phyloP scores from a whole-genome alignment of 2,888 invertebrate genomes.

The Rhodophaea formosa region DNA sequence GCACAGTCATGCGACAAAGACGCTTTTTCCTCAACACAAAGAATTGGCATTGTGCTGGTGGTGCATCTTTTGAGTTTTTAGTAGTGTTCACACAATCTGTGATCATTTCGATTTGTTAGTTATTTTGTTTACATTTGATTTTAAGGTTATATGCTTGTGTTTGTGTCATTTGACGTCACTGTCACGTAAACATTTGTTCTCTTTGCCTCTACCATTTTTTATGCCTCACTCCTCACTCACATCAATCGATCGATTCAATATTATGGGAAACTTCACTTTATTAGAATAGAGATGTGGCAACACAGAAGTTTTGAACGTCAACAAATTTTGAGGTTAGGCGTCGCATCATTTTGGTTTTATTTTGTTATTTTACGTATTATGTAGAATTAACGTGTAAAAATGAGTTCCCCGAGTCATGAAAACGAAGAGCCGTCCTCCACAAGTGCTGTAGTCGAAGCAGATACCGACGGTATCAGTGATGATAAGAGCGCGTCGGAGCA shows the following conservation, averaged over 20 bases:
- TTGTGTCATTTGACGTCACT: neutral
- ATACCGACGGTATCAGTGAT: constrained; percentile 36
- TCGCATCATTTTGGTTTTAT: constrained; percentile 64
- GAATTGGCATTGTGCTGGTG: constrained; percentile 77
- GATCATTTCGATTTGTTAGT: constrained; percentile 4
- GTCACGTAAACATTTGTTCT: neutral
- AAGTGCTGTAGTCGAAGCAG: constrained; percentile 41
- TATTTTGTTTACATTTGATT: neutral
- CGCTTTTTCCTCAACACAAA: constrained; percentile 87
- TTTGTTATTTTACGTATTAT: constrained; percentile 71
- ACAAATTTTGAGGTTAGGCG: constrained; percentile 72
- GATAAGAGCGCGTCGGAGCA: constrained; percentile 38
- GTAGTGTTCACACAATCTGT: neutral
- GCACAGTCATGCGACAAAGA: constrained; percentile 88
- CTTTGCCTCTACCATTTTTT: too few relatives aligned
- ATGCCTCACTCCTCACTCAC: too few relatives aligned
- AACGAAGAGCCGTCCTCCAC: constrained; percentile 64
- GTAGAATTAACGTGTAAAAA: constrained; percentile 60
- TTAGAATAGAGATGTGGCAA: constrained; percentile 29
- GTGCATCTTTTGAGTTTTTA: neutral
- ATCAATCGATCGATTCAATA: too few relatives aligned
- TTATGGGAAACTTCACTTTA: too few relatives aligned
- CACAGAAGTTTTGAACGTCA: constrained; percentile 44
- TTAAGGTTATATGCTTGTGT: neutral
- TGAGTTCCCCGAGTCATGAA: constrained; percentile 69